These are phyloP conservation scores for Lutjanus argentimaculatus DNA, from an alignment of 2,797 vertebrate species.

Conservation along the genomic window DNA sequence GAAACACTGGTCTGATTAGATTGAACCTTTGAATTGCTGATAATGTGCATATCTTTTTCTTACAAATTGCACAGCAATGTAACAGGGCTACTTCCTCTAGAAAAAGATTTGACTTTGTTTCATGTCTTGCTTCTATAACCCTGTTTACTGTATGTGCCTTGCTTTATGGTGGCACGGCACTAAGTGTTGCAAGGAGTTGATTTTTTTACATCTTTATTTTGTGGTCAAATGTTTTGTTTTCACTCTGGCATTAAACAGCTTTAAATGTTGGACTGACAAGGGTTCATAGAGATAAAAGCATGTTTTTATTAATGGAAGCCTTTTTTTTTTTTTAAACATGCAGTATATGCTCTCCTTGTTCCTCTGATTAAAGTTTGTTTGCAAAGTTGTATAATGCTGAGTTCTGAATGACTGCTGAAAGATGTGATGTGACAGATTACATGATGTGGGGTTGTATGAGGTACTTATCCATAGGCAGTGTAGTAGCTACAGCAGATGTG, in stretches of 20 bases:
- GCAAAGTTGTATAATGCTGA: constrained; percentile 30
- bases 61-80: constrained; percentile 26
- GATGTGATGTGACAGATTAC: constrained; percentile 9
- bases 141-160: constrained; percentile 69
- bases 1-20: not conserved
- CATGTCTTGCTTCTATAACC: not conserved
- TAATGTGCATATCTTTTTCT: constrained; percentile 18
- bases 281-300: constrained; percentile 21
- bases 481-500: too few species aligned
- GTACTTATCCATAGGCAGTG: too few species aligned
- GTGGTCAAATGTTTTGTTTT: constrained; percentile 47
- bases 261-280: constrained; percentile 45
- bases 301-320: constrained; percentile 38
- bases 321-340: constrained; percentile 45
- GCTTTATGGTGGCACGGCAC: constrained; percentile 46
- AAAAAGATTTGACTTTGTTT: not conserved
- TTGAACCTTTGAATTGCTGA: constrained; percentile 22
- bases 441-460: too few species aligned
- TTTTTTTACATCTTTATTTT: constrained; percentile 32
- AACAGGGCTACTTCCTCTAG: constrained; percentile 24
- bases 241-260: constrained; percentile 62
- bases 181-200: constrained; percentile 28
- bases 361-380: constrained; percentile 72
- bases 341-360: constrained; percentile 40
- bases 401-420: constrained; percentile 42